Conservation (phyloP, 2,113 vertebrate species). For the Dascyllus trimaculatus region DNA sequence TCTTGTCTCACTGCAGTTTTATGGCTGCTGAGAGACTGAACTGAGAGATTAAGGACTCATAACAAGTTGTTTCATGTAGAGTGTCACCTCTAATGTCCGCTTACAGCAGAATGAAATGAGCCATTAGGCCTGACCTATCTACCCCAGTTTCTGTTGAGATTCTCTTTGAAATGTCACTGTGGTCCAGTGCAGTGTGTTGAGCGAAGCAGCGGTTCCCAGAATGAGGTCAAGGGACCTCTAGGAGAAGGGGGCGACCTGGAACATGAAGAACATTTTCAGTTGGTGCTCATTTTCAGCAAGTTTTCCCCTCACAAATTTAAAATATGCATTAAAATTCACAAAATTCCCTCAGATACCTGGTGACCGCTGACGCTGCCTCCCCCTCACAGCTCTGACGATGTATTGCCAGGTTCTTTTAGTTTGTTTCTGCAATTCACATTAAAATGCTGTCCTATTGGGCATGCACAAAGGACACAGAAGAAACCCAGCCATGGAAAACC, state of each 20-base stretch:
- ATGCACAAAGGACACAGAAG: too few species aligned
- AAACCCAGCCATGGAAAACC: too few species aligned
- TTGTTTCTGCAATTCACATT: too few species aligned
- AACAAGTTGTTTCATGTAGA: slow-evolving; percentile 71
- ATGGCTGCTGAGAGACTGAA: slow-evolving; percentile 67
- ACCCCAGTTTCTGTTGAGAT: slow-evolving; percentile 29
- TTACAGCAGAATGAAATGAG: slow-evolving; percentile 60
- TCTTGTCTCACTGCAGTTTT: slow-evolving; percentile 72
- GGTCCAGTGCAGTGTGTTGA: slow-evolving; percentile 14
- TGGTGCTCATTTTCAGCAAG: not conserved
- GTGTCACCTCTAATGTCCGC: slow-evolving; percentile 73
- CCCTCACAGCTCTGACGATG: not conserved
- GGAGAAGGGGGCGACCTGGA: not conserved
- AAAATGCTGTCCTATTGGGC: too few species aligned
- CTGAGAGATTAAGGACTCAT: slow-evolving; percentile 70
- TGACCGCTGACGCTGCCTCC: not conserved
- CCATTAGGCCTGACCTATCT: slow-evolving; percentile 66
- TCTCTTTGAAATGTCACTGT: slow-evolving; percentile 46
- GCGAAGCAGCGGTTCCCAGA: not conserved
- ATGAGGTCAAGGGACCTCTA: slow-evolving; percentile 28
- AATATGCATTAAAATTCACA: slow-evolving; percentile 2
- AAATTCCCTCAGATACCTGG: not conserved
- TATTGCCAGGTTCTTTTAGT: too few species aligned
- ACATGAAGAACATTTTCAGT: not conserved
- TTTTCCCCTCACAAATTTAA: slow-evolving; percentile 6